Base-by-base conservation (phyloP, 2,797 vertebrate species). In the Notoglanidium macrostoma region DNA sequence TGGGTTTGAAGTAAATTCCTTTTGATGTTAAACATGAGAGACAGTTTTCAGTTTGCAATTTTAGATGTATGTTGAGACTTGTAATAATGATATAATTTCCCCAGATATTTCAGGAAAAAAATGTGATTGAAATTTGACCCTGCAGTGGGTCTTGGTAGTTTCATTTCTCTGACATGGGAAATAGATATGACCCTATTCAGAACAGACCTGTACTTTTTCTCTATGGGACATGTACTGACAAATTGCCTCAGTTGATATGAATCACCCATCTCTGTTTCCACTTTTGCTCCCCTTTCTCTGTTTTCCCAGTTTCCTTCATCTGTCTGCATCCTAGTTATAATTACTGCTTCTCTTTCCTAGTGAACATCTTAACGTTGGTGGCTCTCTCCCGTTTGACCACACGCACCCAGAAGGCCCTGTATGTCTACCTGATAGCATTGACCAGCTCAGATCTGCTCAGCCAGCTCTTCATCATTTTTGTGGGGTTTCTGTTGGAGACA, bases 391-490 rank as follows among this genome's bases (percentile, higher is more conserved):
- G 96, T 11, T 94, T 99, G 81, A 96, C 96, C 0, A 86, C 90
- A 14, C 96, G 96, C 88, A 98, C 97, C 70, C 96, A 97, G 94
- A 98, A 97, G 26, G 93, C 97, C 0, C 96, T 97, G 0, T 98
- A 98, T 91, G 95, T 94, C 92, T 98, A 98, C 93, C 96, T 99
- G 0, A 91, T 99, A 92, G 97, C 97, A 0, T 94, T 98, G 92
- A 98, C 97, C 0, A 93, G 95, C 89, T 97, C 97, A 0, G 97
- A 98, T 85, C 96, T 98, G 74, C 94, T 98, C 88, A 97, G 96
- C 1, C 98, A 98, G 93, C 94, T 99, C 92, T 97, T 98, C 95
- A 97, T 99, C 91, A 93, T 99, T 92, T 98, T 99, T 0, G 93
- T 96, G 40, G 98, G 98, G 84, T 98, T 99, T 94, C 96, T 99